Percentiles rank a stretch among this genome's conserved stretches.
Evolutionary conservation across 2,113 vertebrate genomes (phyloP).

Genomic region (Catharus fuscescens): DNA sequence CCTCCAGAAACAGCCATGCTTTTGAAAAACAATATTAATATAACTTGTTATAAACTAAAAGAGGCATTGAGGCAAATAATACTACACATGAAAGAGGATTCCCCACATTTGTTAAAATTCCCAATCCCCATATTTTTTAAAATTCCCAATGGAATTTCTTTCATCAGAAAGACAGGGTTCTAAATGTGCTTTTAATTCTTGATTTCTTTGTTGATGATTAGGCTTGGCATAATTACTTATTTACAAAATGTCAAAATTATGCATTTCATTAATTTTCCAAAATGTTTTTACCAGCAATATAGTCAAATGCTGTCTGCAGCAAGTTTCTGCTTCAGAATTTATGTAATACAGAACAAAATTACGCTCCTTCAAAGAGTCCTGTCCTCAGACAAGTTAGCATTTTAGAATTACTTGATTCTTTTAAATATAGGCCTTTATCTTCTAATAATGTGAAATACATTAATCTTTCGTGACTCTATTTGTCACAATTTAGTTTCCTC

Average conservation of each 20-base stretch:
- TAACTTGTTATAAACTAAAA: background rate
- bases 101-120: background rate
- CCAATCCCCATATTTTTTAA: background rate
- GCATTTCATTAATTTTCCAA: background rate
- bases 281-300: background rate
- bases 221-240: background rate
- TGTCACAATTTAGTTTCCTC: background rate
- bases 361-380: background rate
- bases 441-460: background rate
- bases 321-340: background rate
- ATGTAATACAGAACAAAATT: background rate
- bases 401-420: background rate
- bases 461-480: background rate
- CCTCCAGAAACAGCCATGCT: background rate
- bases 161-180: background rate
- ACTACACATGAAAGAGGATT: background rate
- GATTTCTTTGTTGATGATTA: background rate
- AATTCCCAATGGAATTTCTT: background rate
- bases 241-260: background rate
- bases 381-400: background rate
- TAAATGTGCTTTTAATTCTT: background rate
- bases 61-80: background rate
- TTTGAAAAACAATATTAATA: background rate
- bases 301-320: background rate
- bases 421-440: background rate